Base-by-base conservation (phyloP, 2,888 invertebrate genomes). In the Phymatocera aterrima region DNA sequence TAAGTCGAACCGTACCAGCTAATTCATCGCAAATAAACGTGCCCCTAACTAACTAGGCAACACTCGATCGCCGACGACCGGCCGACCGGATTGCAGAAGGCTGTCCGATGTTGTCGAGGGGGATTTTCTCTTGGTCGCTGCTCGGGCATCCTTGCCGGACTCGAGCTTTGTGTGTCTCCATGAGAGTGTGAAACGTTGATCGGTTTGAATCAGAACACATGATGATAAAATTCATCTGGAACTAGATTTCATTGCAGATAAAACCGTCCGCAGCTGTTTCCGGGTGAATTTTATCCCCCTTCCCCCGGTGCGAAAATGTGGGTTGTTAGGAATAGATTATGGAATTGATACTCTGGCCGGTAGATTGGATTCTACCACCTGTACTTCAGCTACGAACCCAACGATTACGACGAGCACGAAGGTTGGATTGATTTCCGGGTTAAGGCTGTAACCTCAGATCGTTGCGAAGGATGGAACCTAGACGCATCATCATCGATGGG, bases 1-100 rank as follows among this genome's bases (percentile, higher is more conserved):
- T 83, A 83, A 79, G 81, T 81, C 72, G 74, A 68, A 68, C 74
- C 78, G 78, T 79, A 80, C 80, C 80, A 74, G 82, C 82, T 83
- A 84, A 84, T 84, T 84, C 83, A 81, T 82, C 79, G 81, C 81
- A 80, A 79, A 82, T 83, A 83, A 83, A 82, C 80, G 80, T 77
- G 79, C 57, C 78, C 78, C 79, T 80, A 82, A 81, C 81, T 83
- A 84, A 84, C 83, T 82, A 82, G 81, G 81, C 80, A 80, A 81
- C 83, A 79, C 82, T 78, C 60, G 65, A 61, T 79, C 34, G 48
- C 77, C 10, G n/a, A n/a, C n/a, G n/a, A n/a, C n/a, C n/a, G n/a
- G n/a, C n/a, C n/a, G 75, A 54, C 21, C 40, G 40, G 57, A 43
- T 57, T 60, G 40, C 37, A 54, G 51, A 40, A 43, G 31, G 28